A percentile compares a stretch with the other conserved stretches of the same genome.
These are phyloP conservation scores for Helicolenus hilgendorfi DNA, from an alignment of 2,797 vertebrate genomes.

Conservation along the genomic window DNA sequence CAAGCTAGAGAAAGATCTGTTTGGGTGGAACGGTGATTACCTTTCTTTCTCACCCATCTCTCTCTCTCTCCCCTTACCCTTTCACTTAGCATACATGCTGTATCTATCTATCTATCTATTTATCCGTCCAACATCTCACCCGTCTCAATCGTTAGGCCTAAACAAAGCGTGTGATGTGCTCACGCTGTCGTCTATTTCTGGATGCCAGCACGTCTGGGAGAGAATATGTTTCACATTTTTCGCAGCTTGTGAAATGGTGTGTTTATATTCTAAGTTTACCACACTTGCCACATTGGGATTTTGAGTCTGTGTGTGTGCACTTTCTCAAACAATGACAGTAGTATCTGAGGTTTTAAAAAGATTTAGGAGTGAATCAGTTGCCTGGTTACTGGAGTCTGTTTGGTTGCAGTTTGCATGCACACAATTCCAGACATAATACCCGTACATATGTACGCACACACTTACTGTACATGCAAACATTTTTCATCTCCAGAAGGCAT, in stretches of 20 bases:
- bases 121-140: conserved; percentile 48
- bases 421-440: conserved; percentile 8
- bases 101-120: conserved; percentile 56
- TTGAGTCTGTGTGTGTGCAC: conserved; percentile 14
- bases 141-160: conserved; percentile 66
- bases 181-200: conserved; percentile 70
- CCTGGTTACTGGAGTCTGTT: conserved; percentile 73
- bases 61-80: conserved; percentile 31
- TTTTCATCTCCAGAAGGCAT: conserved; percentile 22
- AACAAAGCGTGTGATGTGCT: conserved; percentile 70
- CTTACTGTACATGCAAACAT: not conserved
- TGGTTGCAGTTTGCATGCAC: conserved; percentile 38
- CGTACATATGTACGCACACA: not conserved
- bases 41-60: conserved; percentile 50
- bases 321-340: conserved; percentile 73
- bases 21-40: conserved; percentile 85
- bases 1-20: conserved; percentile 80
- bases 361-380: conserved; percentile 77
- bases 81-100: conserved; percentile 70
- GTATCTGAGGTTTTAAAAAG: conserved; percentile 75
- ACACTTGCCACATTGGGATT: conserved; percentile 56
- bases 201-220: conserved; percentile 52
- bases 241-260: conserved; percentile 58
- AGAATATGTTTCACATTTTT: conserved; percentile 63
- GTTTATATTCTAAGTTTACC: conserved; percentile 67